These are phyloP conservation scores for Leptinotarsa undecemlineata DNA, from an alignment of 1,140 invertebrate species.

Conservation along the genomic window DNA sequence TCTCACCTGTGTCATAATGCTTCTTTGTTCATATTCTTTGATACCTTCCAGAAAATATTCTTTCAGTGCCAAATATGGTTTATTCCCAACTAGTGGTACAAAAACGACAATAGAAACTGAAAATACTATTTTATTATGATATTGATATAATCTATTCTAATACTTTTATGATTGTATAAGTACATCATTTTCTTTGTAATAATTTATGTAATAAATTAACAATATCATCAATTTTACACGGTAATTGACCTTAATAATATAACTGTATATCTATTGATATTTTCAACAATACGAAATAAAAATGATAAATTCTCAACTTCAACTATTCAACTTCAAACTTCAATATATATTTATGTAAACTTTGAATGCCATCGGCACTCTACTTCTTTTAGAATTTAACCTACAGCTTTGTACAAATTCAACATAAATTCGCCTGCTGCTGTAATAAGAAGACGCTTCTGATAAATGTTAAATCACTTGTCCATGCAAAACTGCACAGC, in stretches of 20 bases:
- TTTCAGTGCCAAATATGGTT: too few relatives aligned
- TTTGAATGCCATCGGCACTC: slow-evolving; percentile 19
- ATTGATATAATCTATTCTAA: slow-evolving; percentile 24
- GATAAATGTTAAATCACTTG: background rate
- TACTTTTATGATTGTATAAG: slow-evolving; percentile 27
- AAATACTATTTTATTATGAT: slow-evolving; percentile 25
- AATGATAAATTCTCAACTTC: slow-evolving; percentile 27
- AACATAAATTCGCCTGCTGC: slow-evolving; percentile 8
- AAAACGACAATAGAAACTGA: background rate
- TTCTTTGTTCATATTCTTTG: too few relatives aligned
- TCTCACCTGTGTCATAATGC: too few relatives aligned
- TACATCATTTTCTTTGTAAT: slow-evolving; percentile 21
- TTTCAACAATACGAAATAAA: slow-evolving; percentile 31
- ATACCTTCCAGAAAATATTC: too few relatives aligned
- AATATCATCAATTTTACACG: slow-evolving; percentile 19
- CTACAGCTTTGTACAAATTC: slow-evolving; percentile 29
- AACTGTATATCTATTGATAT: slow-evolving; percentile 35
- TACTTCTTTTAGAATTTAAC: slow-evolving; percentile 30
- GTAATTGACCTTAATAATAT: slow-evolving; percentile 37
- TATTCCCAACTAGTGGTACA: background rate
- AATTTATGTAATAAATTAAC: slow-evolving; percentile 26
- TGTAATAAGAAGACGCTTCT: background rate
- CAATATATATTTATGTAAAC: slow-evolving; percentile 22
- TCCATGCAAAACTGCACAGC: background rate
- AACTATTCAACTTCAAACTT: slow-evolving; percentile 28